phyloP scores from a whole-genome alignment of 2,888 invertebrate genomes.

The Caenorhabditis panamensis region DNA sequence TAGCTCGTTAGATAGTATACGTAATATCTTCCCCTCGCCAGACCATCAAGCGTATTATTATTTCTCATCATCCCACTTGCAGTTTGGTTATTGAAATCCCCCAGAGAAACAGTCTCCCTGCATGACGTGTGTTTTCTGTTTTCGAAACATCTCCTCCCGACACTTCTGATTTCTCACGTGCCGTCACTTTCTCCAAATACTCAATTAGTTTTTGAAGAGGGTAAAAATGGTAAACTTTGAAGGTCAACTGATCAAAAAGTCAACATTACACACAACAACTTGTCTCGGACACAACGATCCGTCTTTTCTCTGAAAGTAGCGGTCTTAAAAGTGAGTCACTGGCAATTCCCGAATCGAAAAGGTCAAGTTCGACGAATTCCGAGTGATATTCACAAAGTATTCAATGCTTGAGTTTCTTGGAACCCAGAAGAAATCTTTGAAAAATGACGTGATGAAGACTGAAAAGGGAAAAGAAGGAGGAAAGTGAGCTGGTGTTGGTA shows the following conservation, averaged over 20 bases:
- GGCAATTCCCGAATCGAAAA: not conserved
- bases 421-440: not conserved
- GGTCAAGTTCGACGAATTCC: conserved; percentile 24
- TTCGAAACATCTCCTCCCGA: not conserved
- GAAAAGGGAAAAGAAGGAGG: not conserved
- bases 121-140: conserved; percentile 1
- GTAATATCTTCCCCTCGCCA: no score
- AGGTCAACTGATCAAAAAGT: conserved; percentile 40
- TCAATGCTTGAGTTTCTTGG: not conserved
- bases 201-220: conserved; percentile 14
- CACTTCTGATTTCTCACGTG: conserved; percentile 5
- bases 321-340: conserved; percentile 9
- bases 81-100: not conserved
- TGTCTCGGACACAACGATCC: not conserved
- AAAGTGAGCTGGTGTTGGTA: no score
- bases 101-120: not conserved
- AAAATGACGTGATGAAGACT: not conserved
- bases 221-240: conserved; percentile 8
- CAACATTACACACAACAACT: not conserved
- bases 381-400: not conserved
- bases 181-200: conserved; percentile 10
- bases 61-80: not conserved
- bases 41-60: no score
- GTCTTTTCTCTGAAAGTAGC: conserved; percentile 30
- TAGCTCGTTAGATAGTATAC: no score